Base-by-base conservation (phyloP, 1,140 invertebrate genomes). In the Drosophila mayri region DNA sequence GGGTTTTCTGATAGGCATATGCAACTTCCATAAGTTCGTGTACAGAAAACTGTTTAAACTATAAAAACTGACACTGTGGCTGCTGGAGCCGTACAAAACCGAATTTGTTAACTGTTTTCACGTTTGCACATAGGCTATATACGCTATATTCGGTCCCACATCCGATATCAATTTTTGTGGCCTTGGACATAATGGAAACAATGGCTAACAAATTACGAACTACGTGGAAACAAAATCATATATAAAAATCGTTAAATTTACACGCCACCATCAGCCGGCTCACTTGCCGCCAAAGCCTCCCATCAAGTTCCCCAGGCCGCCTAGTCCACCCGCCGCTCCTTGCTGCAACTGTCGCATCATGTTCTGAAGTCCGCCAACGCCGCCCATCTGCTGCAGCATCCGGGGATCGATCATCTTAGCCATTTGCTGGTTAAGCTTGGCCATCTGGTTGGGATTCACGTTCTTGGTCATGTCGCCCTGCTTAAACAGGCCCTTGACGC, bases 331-430 rank as follows among this genome's bases (percentile, higher is more conserved):
- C 79, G 96, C 96, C 4, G 96, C 96, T 12, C 97, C 97, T 92
- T 98, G 97, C 93, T 99, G 98, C 77, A 99, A 94, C 93, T 99
- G 99, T 80, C 97, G 95, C 98, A 99, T 99, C 97, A 99, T 99
- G 92, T 97, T 99, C 92, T 99, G 98, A 4, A 99, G 94, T 11
- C 99, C 99, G 50, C 96, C 95, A 95, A 99, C 98, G 35, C 99
- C 99, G 82, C 98, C 98, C 98, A 95, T 95, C 93, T 98, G 97
- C 86, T 99, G 98, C 44, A 99, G 94, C 61, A 99, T 97, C 79
- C 98, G 94, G 0, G 99, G 99, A 94, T 99, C 99, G 96, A 99
- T 99, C 98, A 99, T 99, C 93, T 98, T 99, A 7, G 99, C 98
- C 98, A 99, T 99, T 94, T 99, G 98, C 94, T 99, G 98, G 94